Conservation (phyloP, 2,113 vertebrate genomes). For the Xenopus laevis region DNA sequence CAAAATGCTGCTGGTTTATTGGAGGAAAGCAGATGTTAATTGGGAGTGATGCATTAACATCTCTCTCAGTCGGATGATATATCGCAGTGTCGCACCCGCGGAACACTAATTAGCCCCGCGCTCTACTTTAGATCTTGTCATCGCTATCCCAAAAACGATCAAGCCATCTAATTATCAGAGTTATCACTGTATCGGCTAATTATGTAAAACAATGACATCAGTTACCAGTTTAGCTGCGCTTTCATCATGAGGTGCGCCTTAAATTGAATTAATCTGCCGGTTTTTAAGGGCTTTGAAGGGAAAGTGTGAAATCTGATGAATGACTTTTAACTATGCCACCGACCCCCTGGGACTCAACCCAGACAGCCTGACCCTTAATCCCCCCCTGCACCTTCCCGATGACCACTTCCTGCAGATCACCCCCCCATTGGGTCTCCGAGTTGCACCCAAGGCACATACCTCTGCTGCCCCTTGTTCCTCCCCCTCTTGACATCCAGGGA, state of each 20-base stretch:
- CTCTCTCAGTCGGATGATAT: background rate
- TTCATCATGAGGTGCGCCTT: background rate
- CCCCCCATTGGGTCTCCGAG: no score
- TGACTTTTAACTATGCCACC: no score
- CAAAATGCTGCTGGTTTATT: background rate
- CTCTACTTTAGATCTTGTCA: background rate
- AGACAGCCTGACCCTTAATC: no score
- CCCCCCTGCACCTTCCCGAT: no score
- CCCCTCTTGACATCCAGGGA: no score
- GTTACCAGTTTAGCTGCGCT: background rate
- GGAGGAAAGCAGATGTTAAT: background rate
- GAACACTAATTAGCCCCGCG: background rate
- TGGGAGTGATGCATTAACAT: background rate
- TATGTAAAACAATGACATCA: conserved; percentile 3
- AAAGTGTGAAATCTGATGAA: no score
- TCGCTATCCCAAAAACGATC: background rate
- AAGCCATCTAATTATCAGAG: background rate
- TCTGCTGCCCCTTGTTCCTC: no score
- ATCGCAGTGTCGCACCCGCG: background rate
- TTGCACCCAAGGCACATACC: no score
- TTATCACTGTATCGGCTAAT: background rate
- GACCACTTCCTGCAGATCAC: no score
- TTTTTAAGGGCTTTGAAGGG: no score
- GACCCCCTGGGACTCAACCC: no score
- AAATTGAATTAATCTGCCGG: background rate